Evolutionary conservation across 2,113 vertebrate genomes (phyloP), one percentile per base, ranked within the genome.

Genomic region (Aphyosemion australe): DNA sequence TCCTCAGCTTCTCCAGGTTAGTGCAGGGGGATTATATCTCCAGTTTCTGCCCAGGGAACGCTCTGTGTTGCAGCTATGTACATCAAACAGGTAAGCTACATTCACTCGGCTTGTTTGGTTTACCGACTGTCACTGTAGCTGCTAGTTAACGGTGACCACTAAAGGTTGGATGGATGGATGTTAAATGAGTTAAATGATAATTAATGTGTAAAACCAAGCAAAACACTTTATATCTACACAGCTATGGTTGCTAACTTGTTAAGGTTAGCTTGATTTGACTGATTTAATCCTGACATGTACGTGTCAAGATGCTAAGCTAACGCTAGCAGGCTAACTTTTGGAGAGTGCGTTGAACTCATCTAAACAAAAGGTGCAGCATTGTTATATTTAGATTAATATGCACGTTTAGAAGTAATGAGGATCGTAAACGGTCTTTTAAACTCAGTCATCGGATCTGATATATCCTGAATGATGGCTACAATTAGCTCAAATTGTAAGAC

Each of bases 21-120:
- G 77, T 83, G 85, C 80, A 80, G 90, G 62, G 65, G 70, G 75
- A 79, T 61, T 80, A 59, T 61, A 54, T 67, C 72, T 81, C 60
- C 71, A 39, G 19, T 43, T 78, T 76, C 46, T 56, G 60, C 34
- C 26, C 4, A 76, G 86, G 76, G 76, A 75, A 78, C 58, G 54
- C 43, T 62, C 50, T 64, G 58, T 60, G 58, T 58, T 52, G 51
- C 65, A 55, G 78, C 72, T 76, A 94, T 93, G 92, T 94, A 93
- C 78, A 94, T 94, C 83, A 94, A 94, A 85, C 92, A 94, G 91
- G 93, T 93, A 80, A 85, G 86, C 67, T 76, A 82, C 53, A 54
- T n/a, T 18, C 21, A 16, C 12, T 26, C 18, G 37, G 74, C 49
- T 57, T 59, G 13, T 48, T 51, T 47, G 47, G 50, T 16, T 11